Base-by-base conservation (phyloP, 1,140 invertebrate genomes). In the Andricus grossulariae region DNA sequence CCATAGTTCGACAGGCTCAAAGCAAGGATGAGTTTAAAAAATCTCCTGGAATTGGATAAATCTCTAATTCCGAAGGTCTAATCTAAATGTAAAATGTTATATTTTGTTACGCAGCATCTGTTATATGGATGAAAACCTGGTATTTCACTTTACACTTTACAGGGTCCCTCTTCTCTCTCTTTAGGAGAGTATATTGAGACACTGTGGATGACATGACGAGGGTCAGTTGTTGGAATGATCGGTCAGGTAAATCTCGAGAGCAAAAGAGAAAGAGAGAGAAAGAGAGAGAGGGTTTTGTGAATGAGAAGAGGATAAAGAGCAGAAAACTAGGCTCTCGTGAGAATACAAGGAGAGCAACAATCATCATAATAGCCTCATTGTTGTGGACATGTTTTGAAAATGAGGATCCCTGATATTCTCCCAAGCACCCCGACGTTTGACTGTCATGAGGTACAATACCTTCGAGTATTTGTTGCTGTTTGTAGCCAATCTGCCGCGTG, bases 321-420 rank as follows among this genome's bases (percentile, higher is more conserved):
- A 39, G 51, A 75, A 71, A 72, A 71, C 12, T 52, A 66, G 32
- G 15, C 25, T 45, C 60, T 60, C 12, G 13, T 60, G 57, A 50
- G 74, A 74, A 81, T 50, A 79, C 21, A 82, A 80, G 79, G 76
- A 81, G 85, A 81, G 75, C 77, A 83, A 86, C 84, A 87, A 90
- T 91, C 86, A 87, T 90, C 86, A 88, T 90, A 91, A 91, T 90
- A 86, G 89, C 80, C 80, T 88, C 82, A 89, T 92, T 92, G 91
- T 92, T 92, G 89, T 79, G 88, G 89, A 90, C 86, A 87, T 92
- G 91, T 92, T 92, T 91, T 90, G 80, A 87, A 89, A 90, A 91
- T 90, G 88, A 88, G 87, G 81, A 85, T 85, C 52, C 72, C 73
- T 55, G 32, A 25, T 32, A 32, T 32, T 66, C 60, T 66, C 50